These are phyloP conservation scores for Cosmia pyralina DNA, from an alignment of 2,888 invertebrate genomes.

Conservation along the genomic window DNA sequence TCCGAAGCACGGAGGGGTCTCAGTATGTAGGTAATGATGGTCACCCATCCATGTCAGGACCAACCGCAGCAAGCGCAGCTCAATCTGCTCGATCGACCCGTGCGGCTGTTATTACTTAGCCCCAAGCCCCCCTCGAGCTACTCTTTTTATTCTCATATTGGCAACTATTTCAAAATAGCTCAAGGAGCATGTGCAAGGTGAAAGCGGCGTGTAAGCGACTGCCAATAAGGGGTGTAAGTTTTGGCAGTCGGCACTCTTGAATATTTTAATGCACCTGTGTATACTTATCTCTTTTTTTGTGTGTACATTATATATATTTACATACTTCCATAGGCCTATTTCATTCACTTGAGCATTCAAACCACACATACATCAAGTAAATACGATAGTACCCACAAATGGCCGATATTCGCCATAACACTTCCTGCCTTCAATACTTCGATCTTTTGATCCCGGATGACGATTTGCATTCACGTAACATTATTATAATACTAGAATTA, in stretches of 20 bases:
- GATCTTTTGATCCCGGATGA: constrained; percentile 64
- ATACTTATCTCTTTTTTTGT: not conserved
- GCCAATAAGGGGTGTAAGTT: not conserved
- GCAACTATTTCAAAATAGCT: not conserved
- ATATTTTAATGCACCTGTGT: not conserved
- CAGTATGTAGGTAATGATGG: too few species aligned
- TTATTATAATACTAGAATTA: constrained; percentile 22
- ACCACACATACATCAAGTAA: constrained; percentile 22
- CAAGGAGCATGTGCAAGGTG: not conserved
- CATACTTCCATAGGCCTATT: constrained; percentile 2
- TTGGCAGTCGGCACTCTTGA: not conserved
- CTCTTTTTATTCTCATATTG: not conserved
- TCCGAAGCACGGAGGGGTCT: too few species aligned
- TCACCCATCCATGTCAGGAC: too few species aligned
- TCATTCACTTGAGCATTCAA: constrained; percentile 25
- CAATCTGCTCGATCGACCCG: too few species aligned
- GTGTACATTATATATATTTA: constrained; percentile 7
- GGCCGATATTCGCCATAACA: constrained; percentile 29
- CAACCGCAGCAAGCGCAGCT: too few species aligned
- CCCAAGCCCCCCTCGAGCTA: too few species aligned
- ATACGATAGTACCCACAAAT: constrained; percentile 46
- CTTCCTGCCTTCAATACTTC: constrained; percentile 44
- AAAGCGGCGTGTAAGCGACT: not conserved
- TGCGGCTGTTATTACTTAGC: too few species aligned
- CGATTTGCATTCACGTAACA: constrained; percentile 55